Evolutionary conservation across 2,888 invertebrate genomes (phyloP).

Genomic region (Melieria omissa): DNA sequence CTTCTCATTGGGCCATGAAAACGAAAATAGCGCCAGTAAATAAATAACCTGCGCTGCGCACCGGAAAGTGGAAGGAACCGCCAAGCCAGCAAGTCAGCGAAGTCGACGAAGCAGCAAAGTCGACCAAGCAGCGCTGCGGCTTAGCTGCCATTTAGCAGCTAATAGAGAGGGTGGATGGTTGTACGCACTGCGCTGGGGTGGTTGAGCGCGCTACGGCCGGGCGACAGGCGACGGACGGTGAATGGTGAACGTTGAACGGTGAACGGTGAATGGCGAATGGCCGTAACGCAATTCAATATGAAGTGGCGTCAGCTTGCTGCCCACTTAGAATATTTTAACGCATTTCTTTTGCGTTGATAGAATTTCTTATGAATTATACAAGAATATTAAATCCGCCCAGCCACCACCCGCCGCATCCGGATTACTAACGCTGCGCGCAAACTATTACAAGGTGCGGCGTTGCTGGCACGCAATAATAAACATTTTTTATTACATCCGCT

Average conservation of each 20-base stretch:
- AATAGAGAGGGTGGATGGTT: constrained; percentile 41
- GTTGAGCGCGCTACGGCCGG: background rate
- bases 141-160: constrained; percentile 25
- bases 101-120: constrained; percentile 5
- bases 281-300: constrained; percentile 53
- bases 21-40: constrained; percentile 46
- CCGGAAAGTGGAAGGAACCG: constrained; percentile 2
- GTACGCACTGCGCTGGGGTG: constrained; percentile 15
- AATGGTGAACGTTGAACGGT: too few species aligned
- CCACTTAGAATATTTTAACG: constrained; percentile 64
- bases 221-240: too few species aligned
- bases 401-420: background rate
- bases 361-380: constrained; percentile 67
- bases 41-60: constrained; percentile 54
- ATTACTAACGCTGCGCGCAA: background rate
- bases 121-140: background rate
- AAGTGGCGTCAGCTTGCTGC: constrained; percentile 66
- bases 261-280: background rate
- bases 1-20: constrained; percentile 41
- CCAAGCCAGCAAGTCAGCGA: background rate
- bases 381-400: constrained; percentile 31
- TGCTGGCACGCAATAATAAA: constrained; percentile 27
- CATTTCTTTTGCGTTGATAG: constrained; percentile 62
- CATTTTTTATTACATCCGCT: constrained; percentile 33
- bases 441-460: background rate